A percentile compares a stretch with the other conserved stretches of the same genome.
phyloP scores from a whole-genome alignment of 1,140 invertebrate species.

The Drosophila auraria region DNA sequence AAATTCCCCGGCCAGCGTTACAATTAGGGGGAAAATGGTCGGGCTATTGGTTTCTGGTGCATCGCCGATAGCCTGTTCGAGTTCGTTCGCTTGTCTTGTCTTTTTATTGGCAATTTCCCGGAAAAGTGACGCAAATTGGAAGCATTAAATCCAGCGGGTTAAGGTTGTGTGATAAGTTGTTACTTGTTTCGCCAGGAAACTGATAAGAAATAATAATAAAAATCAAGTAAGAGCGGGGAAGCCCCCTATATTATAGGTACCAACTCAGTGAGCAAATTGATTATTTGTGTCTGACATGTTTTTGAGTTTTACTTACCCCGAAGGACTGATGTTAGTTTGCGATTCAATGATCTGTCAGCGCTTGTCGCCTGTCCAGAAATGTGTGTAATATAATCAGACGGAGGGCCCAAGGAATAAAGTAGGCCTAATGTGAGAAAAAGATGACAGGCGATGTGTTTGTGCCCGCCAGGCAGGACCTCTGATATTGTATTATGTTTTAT shows the following conservation, averaged over 20 bases:
- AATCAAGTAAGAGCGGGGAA: background rate
- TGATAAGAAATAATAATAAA: background rate
- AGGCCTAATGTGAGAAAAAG: conserved; percentile 75
- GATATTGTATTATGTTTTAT: conserved; percentile 58
- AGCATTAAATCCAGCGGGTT: conserved; percentile 39
- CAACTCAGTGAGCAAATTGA: conserved; percentile 33
- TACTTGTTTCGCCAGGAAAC: background rate
- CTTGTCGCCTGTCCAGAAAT: conserved; percentile 47
- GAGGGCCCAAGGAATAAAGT: conserved; percentile 62
- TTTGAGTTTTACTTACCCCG: conserved; percentile 54
- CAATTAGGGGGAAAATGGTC: conserved; percentile 65
- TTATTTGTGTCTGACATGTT: conserved; percentile 62
- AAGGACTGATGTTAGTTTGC: conserved; percentile 56
- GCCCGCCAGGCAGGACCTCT: conserved; percentile 36
- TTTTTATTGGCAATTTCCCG: conserved; percentile 52
- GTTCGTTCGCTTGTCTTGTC: conserved; percentile 29
- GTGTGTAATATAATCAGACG: conserved; percentile 79
- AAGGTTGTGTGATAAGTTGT: background rate
- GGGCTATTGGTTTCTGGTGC: conserved; percentile 58
- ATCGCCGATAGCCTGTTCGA: conserved; percentile 55
- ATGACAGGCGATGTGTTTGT: conserved; percentile 67
- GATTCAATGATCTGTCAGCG: conserved; percentile 60
- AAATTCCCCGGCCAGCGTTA: conserved; percentile 67
- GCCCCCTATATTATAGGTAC: background rate
- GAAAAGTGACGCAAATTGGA: conserved; percentile 48